phyloP scores from a whole-genome alignment of 2,797 vertebrate species.

The Masticophis lateralis region DNA sequence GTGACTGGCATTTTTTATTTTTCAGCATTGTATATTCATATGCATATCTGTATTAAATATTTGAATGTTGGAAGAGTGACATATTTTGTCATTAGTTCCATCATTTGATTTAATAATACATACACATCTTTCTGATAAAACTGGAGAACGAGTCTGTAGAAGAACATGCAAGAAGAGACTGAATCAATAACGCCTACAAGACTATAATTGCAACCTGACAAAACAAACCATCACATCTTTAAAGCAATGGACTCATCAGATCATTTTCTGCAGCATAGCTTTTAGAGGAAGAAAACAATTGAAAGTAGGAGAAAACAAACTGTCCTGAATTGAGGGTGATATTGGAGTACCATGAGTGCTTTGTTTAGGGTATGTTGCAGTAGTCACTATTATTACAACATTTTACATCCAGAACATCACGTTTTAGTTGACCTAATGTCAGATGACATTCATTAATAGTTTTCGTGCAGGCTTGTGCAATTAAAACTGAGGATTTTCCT shows the following conservation, averaged over 20 bases:
- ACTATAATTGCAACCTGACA: background rate
- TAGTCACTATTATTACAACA: background rate
- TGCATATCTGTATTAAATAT: too few species aligned
- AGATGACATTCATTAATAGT: background rate
- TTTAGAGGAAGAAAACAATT: background rate
- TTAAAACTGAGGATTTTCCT: too few species aligned
- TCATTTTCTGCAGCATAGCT: background rate
- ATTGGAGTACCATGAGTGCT: background rate
- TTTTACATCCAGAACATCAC: rapidly evolving
- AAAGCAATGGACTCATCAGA: background rate
- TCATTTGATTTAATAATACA: too few species aligned
- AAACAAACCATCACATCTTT: background rate
- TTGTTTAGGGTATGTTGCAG: background rate
- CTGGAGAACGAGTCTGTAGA: too few species aligned
- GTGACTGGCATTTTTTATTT: too few species aligned
- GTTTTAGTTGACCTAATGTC: background rate
- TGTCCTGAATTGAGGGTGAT: background rate
- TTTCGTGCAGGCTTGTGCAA: background rate
- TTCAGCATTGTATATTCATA: too few species aligned
- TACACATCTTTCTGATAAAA: too few species aligned
- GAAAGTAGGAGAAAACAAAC: background rate
- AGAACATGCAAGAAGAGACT: too few species aligned
- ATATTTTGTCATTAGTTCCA: too few species aligned
- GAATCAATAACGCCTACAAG: background rate
- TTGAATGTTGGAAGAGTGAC: too few species aligned